Percentiles rank a stretch among this genome's conserved stretches.
Conservation (phyloP, 2,113 vertebrate genomes). For the Brienomyrus longianalis region DNA sequence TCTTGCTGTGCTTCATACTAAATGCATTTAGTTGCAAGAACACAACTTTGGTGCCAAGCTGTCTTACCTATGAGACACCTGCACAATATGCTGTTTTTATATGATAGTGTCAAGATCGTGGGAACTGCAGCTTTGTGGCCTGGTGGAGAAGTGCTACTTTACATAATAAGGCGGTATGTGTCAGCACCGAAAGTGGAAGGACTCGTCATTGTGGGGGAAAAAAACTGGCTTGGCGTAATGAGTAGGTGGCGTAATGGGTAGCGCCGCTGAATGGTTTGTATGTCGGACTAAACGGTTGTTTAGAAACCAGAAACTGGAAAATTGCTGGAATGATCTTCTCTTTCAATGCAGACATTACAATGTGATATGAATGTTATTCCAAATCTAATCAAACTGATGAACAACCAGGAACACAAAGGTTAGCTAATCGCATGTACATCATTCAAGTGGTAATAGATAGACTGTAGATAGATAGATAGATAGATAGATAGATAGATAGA, state of each 20-base stretch:
- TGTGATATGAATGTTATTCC: not conserved
- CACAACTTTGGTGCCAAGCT: not conserved
- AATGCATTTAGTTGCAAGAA: not conserved
- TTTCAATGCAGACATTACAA: not conserved
- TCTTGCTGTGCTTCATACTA: not conserved
- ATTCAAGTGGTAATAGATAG: not conserved
- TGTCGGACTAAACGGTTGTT: not conserved
- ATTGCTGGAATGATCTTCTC: not conserved
- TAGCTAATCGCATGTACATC: not conserved
- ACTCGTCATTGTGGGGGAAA: not conserved
- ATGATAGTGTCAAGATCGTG: not conserved
- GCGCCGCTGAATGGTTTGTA: not conserved
- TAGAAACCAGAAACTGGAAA: not conserved
- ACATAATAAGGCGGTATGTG: not conserved
- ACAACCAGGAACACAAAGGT: not conserved
- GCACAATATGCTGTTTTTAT: not conserved
- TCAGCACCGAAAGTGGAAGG: not conserved
- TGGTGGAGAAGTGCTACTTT: not conserved
- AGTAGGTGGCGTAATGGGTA: not conserved
- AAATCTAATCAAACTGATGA: not conserved
- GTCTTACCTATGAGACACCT: not conserved
- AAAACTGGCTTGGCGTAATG: not conserved
- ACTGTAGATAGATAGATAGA: too few relatives aligned
- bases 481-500: too few relatives aligned
- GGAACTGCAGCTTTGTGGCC: not conserved